Evolutionary conservation across 2,797 vertebrate genomes (phyloP).

Genomic region (Ctenopoma multispine): DNA sequence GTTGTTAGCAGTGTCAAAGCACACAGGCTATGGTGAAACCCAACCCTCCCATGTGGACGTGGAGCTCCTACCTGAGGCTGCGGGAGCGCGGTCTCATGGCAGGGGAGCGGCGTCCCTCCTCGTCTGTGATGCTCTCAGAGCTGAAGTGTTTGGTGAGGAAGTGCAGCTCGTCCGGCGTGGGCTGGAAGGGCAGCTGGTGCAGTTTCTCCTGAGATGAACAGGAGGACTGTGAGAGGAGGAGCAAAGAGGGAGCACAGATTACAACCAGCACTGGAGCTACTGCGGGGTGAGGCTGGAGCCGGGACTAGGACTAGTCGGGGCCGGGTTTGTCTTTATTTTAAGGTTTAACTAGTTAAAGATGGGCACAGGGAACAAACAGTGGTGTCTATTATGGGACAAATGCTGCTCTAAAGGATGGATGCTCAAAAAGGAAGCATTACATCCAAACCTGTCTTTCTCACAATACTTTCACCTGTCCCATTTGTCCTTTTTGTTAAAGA

Average conservation of each 20-base stretch:
- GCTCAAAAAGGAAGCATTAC: too few relatives aligned
- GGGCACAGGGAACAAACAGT: background rate
- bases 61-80: constrained; percentile 88
- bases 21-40: too few relatives aligned
- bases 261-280: constrained; percentile 70
- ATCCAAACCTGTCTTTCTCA: too few relatives aligned
- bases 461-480: background rate
- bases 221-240: constrained; percentile 93
- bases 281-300: constrained; percentile 6
- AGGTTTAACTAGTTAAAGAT: background rate
- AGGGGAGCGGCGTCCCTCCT: constrained; percentile 93
- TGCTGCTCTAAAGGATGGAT: background rate
- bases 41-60: background rate
- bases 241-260: constrained; percentile 89
- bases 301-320: background rate
- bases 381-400: background rate
- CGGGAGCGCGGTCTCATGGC: constrained; percentile 95
- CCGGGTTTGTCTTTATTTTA: background rate
- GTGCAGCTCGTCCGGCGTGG: constrained; percentile 97
- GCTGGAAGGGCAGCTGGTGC: constrained; percentile 98
- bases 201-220: constrained; percentile 99
- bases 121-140: constrained; percentile 95
- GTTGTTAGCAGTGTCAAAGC: too few relatives aligned
- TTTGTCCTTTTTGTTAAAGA: too few relatives aligned
- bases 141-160: constrained; percentile 99